Evolutionary conservation across 2,888 invertebrate species (phyloP), one percentile per base, ranked within the genome.

Genomic region (Drosophila villosipedis): DNA sequence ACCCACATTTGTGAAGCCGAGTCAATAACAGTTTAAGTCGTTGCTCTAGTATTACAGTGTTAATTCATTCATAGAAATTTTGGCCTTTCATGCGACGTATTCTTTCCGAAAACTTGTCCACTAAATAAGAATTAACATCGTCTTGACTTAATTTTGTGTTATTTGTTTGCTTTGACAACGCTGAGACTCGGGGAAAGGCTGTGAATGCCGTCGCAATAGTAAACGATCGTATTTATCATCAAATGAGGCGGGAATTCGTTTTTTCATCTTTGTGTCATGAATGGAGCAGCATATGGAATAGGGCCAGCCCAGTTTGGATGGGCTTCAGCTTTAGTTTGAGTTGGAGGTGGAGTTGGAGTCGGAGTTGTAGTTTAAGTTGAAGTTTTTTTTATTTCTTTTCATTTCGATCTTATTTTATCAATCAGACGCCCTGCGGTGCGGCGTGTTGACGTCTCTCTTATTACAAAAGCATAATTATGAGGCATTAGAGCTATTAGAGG

Each of bases 361-460:
- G 28, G 2, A 55, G 6, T n/a, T 55, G 28, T 28, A 28, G 37
- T 39, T 55, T 28, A 4, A 28, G 7, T 12, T 39, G 19, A 37
- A 47, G 55, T 52, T 25, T 64, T 33, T 25, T 25, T 16, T n/a
- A 9, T 41, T 69, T 55, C 14, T 14, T 37, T 30, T 22, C 14
- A 35, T 25, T 58, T 43, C 16, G 39, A 22, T 35, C 33, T 50
- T 59, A 19, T 76, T 88, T 84, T 85, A 85, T 85, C 85, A 85
- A 85, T 85, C 80, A 80, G 85, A 85, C 74, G 61, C 88, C 85
- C 90, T 88, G 85, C 58, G 90, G 88, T 78, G 85, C 80, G 43
- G 75, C 86, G 90, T 90, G 86, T 86, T 86, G 86, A 86, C 82
- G 89, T 86, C 86, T 86, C 83, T 90, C 82, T 86, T 90, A 85